Base-by-base conservation (phyloP, 1,140 invertebrate species). In the Andricus grossulariae region DNA sequence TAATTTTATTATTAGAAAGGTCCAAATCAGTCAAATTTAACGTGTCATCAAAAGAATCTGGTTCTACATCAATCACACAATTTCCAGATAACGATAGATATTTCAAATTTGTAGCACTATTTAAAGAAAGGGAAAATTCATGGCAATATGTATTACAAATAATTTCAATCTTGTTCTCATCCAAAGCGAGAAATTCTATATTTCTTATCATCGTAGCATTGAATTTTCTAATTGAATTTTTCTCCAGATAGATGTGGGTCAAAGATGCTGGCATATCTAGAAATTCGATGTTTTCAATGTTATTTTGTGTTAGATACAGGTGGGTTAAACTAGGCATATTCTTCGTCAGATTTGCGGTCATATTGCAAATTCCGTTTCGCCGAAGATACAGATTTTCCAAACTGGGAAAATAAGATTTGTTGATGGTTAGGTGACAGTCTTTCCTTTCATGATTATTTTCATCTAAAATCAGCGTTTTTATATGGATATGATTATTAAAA, bases 301-400 rank as follows among this genome's bases (percentile, higher is more conserved):
- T 50, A 66, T 89, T 89, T 50, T 86, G 82, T 0, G 78, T 82
- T 0, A 89, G 66, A 32, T 84, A 76, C 4, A 89, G 78, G 15
- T 79, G 79, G 0, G 55, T 83, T 32, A 89, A 50, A 0, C 1
- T 12, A 0, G 87, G 88, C 12, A 82, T 81, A 16, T 77, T 79
- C 3, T 60, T 72, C 8, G 15, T 71, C 0, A 84, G 19, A 0
- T 72, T 72, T n/a, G 82, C 21, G 6, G 19, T 72, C 2, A 88
- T 49, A 6, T 25, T 54, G 0, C 21, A 15, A 7, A 88, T 70
- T 2, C 6, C 3, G 57, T 82, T 80, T 21, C 74, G 73, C 8
- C 83, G 78, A 1, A 88, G n/a, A 16, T 86, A 84, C 5, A 89
- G 71, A n/a, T 84, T 39, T 19, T 81, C 49, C 8, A 89, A 49